A percentile compares a stretch with the other conserved stretches of the same genome.
Conservation (phyloP, 2,113 vertebrate genomes). For the Tragelaphus buxtoni region DNA sequence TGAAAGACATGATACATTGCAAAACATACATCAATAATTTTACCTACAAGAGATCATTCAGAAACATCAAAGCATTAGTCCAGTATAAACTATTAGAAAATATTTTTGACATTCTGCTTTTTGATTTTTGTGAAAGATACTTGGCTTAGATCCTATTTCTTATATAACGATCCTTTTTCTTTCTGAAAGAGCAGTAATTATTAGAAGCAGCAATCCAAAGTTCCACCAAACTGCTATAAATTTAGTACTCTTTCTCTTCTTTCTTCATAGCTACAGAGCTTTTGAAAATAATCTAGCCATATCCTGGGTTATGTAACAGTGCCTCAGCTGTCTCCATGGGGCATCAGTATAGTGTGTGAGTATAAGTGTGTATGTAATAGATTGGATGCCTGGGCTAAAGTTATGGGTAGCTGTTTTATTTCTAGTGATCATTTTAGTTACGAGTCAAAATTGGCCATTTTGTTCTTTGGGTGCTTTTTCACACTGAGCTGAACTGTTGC, state of each 20-base stretch:
- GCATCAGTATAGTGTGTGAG: background rate
- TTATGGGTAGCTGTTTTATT: background rate
- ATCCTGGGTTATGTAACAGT: background rate
- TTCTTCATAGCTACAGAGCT: background rate
- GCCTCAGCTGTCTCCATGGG: background rate
- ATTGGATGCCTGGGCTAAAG: background rate
- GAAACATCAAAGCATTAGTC: background rate
- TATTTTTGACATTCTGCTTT: background rate
- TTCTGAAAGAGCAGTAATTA: background rate
- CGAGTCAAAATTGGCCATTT: background rate
- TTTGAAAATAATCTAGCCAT: background rate
- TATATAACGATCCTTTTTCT: background rate
- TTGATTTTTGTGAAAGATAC: background rate
- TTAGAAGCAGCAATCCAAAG: background rate
- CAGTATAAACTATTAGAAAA: conserved; percentile 12
- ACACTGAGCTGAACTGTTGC: background rate
- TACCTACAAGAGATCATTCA: background rate
- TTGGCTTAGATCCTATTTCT: background rate
- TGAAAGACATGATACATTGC: background rate
- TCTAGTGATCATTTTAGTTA: background rate
- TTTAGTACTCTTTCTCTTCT: background rate
- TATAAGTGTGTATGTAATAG: background rate
- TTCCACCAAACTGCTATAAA: background rate
- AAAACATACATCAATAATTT: background rate
- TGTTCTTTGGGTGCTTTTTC: background rate